Evolutionary conservation across 2,888 invertebrate species (phyloP).

Genomic region (Netelia fuscicornis): DNA sequence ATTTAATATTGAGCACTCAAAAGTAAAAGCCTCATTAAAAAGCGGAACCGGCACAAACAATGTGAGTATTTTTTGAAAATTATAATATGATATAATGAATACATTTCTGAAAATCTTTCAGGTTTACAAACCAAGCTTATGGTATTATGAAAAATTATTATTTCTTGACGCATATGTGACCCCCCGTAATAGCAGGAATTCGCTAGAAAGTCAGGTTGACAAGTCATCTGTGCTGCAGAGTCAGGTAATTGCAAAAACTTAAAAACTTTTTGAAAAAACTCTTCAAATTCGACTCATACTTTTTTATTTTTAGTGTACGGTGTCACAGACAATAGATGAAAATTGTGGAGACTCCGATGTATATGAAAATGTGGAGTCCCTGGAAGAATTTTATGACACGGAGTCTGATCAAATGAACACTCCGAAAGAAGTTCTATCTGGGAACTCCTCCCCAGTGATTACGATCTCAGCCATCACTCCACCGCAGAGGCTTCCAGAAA

Average conservation of each 20-base stretch:
- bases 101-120: too few species aligned
- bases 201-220: slow-evolving; percentile 3
- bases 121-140: neutral
- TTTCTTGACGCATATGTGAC: slow-evolving; percentile 33
- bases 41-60: too few species aligned
- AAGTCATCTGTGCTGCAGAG: slow-evolving; percentile 19
- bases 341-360: neutral
- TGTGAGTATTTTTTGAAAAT: too few species aligned
- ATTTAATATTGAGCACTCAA: too few species aligned
- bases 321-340: too few species aligned
- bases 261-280: slow-evolving; percentile 20
- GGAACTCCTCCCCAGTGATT: neutral
- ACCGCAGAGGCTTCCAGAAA: neutral
- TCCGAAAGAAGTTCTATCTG: slow-evolving; percentile 5
- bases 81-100: too few species aligned
- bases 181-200: slow-evolving; percentile 25
- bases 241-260: slow-evolving; percentile 30
- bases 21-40: too few species aligned
- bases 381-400: slow-evolving; percentile 3
- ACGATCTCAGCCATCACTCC: neutral
- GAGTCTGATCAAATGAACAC: too few species aligned
- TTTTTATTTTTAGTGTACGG: too few species aligned
- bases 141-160: slow-evolving; percentile 19
- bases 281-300: neutral
- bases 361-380: slow-evolving; percentile 22